These are phyloP conservation scores for Syrrhaptes paradoxus DNA, from an alignment of 2,113 vertebrate genomes.

Conservation along the genomic window DNA sequence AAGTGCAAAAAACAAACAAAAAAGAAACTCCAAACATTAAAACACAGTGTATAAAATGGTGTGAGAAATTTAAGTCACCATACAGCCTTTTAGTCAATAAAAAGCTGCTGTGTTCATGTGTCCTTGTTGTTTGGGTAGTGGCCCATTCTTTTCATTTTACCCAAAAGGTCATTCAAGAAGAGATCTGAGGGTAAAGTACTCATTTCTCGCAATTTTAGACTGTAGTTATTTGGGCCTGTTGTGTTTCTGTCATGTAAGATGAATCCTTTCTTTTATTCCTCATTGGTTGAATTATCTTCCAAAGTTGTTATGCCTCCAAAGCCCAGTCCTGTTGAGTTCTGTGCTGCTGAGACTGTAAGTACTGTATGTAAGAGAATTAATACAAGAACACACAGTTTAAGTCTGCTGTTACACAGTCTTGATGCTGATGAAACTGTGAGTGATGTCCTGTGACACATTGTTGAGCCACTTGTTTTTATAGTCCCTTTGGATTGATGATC, in stretches of 20 bases:
- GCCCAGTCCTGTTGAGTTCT: constrained; percentile 89
- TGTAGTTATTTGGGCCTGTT: constrained; percentile 58
- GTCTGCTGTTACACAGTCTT: constrained; percentile 94
- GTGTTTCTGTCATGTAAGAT: constrained; percentile 31
- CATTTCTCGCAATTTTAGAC: constrained; percentile 54
- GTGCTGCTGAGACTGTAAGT: constrained; percentile 92
- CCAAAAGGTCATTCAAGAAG: constrained; percentile 78
- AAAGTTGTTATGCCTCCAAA: constrained; percentile 85
- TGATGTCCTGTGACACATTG: constrained; percentile 87
- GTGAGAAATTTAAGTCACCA: constrained; percentile 93
- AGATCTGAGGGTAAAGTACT: constrained; percentile 61
- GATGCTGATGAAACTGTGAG: constrained; percentile 90
- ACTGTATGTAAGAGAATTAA: constrained; percentile 96
- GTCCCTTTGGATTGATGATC: constrained; percentile 84
- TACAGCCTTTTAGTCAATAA: constrained; percentile 88
- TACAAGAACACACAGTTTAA: constrained; percentile 95
- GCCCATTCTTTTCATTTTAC: constrained; percentile 73
- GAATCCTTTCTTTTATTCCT: constrained; percentile 81
- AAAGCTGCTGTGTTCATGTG: constrained; percentile 88
- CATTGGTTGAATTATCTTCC: constrained; percentile 89
- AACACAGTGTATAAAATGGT: constrained; percentile 99
- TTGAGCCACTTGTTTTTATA: constrained; percentile 86
- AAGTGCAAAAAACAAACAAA: constrained; percentile 92
- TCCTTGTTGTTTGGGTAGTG: constrained; percentile 79
- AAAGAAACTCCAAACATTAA: constrained; percentile 87